Base-by-base conservation (phyloP, 2,888 invertebrate genomes). In the Polyploca ridens region DNA sequence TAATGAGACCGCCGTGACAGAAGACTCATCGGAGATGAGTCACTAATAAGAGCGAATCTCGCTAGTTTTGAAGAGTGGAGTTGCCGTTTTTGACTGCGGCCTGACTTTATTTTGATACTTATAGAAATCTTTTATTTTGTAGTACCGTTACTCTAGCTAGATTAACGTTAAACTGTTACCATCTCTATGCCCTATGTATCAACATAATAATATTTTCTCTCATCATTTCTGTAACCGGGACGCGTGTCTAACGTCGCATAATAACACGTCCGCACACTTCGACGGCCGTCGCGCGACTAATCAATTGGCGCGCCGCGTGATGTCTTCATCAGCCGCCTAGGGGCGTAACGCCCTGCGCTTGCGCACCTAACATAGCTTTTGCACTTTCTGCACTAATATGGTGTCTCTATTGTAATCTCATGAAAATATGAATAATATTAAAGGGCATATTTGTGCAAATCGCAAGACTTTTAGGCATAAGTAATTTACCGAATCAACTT, bases 261-360 rank as follows among this genome's bases (percentile, higher is more conserved):
- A 92, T 92, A 92, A 91, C 85, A 92, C 86, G 88, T 88, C 88
- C 82, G 85, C 79, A 76, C 79, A 72, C 75, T 76, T 81, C 84
- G 79, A 73, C 83, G 87, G 81, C 84, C 89, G 93, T 90, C 90
- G 90, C 93, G 93, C 90, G 87, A 89, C 93, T 93, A 93, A 93
- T 93, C 93, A 93, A 94, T 94, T 92, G 92, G 85, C 85, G 86
- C 83, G 88, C 87, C 84, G 85, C 89, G 87, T 93, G 93, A 94
- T 94, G 93, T 91, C 93, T 93, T 93, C 93, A 94, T 94, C 92
- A 91, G 91, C 77, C 83, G 93, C 93, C 90, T 74, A 87, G 82
- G 85, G 93, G 92, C 89, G 90, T 84, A 88, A 90, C 92, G 93
- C 93, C 93, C 89, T 88, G 86, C 88, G 85, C 87, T 77, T 78